Base-by-base conservation (phyloP, 2,113 vertebrate species). In the Mirza zaza region DNA sequence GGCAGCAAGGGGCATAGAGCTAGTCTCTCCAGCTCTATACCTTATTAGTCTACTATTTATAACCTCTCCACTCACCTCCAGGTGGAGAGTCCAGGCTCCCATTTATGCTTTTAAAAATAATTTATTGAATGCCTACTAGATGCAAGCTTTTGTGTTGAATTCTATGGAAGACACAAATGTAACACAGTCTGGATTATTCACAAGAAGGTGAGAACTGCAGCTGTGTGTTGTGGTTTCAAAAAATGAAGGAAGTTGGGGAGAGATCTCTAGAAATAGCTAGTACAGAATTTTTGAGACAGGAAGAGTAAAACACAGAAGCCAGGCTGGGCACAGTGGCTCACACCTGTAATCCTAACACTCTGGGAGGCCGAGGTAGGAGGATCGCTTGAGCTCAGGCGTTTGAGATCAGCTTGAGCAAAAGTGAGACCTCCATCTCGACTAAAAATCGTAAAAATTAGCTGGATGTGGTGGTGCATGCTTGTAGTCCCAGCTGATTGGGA, bases 201-300 rank as follows among this genome's bases (percentile, higher is more conserved):
- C 29, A 68, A 82, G 59, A 29, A 70, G 27, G 39, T 4, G 7
- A 82, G 21, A 87, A 77, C 34, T 87, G 34, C 5, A 17, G 34
- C 1, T 27, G 20, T 71, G 18, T 23, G 23, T 32, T 29, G 36
- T 77, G 70, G 77, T 88, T 94, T 91, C 50, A 55, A 52, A 87
- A 87, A 42, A 76, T 59, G 23, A 67, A 71, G 32, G 27, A 52
- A n/a, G 11, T 23, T 34, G 14, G 32, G 32, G 68, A 91, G 59
- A 70, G 32, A 25, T 77, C 2, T 34, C 55, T 84, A n/a, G 36
- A 91, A 91, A 70, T 25, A 76, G 17, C 57, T 50, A 36, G 52
- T 76, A 76, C 68, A 76, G 76, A 82, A 52, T 68, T 94, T 86
- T 87, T 87, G 50, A 88, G 94, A 87, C 7, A 67, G 67, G 11